phyloP scores from a whole-genome alignment of 2,888 invertebrate species.

The Megamerina dolium region DNA sequence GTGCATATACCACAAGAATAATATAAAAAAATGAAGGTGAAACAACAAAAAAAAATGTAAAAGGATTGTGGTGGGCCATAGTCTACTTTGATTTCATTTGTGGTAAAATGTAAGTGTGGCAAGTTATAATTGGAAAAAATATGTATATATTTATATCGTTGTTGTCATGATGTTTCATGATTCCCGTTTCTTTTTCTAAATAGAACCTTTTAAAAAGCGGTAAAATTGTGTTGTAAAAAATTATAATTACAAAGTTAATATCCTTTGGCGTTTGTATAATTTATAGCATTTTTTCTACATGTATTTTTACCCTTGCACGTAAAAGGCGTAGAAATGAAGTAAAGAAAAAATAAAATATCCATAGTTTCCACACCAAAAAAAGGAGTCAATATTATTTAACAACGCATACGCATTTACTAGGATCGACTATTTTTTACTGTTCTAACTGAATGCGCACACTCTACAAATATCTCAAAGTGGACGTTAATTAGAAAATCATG shows the following conservation, averaged over 20 bases:
- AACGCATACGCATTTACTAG: too few species aligned
- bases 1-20: too few species aligned
- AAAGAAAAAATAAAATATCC: neutral
- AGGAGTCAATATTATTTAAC: too few species aligned
- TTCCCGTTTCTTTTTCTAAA: too few species aligned
- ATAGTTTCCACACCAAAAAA: neutral
- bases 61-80: conserved; percentile 7
- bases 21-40: conserved; percentile 5
- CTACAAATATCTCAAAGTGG: too few species aligned
- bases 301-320: neutral
- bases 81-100: conserved; percentile 10
- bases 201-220: conserved; percentile 24
- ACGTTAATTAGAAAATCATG: conserved; percentile 18
- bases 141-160: conserved; percentile 1
- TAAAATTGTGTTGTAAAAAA: conserved; percentile 32
- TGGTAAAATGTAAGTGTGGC: conserved; percentile 22
- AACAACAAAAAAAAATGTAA: conserved; percentile 1
- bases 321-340: neutral
- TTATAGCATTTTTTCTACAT: neutral
- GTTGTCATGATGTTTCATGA: too few species aligned
- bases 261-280: conserved; percentile 33
- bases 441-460: too few species aligned
- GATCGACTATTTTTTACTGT: too few species aligned
- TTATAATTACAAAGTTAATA: conserved; percentile 44
- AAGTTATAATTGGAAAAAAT: conserved; percentile 28